Conservation (phyloP, 2,797 vertebrate species). For the Silurus aristotelis region DNA sequence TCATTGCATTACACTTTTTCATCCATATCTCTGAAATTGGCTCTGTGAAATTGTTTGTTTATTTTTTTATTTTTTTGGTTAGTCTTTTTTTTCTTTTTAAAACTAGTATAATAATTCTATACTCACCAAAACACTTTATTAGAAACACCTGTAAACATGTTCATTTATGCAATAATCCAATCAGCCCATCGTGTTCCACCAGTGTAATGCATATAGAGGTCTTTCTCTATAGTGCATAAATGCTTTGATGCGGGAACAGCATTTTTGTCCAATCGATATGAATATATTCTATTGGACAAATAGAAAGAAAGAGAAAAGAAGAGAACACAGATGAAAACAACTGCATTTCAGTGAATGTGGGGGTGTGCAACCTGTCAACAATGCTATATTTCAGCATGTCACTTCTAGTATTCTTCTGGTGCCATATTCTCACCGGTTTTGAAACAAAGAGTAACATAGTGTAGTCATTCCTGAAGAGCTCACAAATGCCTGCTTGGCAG, state of each 20-base stretch:
- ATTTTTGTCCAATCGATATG: constrained; percentile 1
- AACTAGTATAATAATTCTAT: neutral
- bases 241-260: neutral
- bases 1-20: constrained; percentile 33
- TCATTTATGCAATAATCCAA: constrained; percentile 16
- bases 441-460: constrained; percentile 42
- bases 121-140: neutral
- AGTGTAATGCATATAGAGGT: neutral
- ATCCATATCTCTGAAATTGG: constrained; percentile 12
- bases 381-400: constrained; percentile 42
- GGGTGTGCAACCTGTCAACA: constrained; percentile 31
- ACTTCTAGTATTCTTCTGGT: constrained; percentile 36
- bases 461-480: constrained; percentile 36
- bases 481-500: constrained; percentile 36
- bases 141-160: neutral
- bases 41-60: constrained; percentile 44
- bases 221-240: neutral
- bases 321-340: constrained; percentile 3
- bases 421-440: constrained; percentile 34
- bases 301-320: neutral
- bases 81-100: neutral
- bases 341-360: constrained; percentile 6
- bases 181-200: neutral
- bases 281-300: neutral
- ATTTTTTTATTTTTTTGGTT: neutral